Evolutionary conservation across 2,888 invertebrate genomes (phyloP), one percentile per base, ranked within the genome.

Genomic region (Nomada fucata): DNA sequence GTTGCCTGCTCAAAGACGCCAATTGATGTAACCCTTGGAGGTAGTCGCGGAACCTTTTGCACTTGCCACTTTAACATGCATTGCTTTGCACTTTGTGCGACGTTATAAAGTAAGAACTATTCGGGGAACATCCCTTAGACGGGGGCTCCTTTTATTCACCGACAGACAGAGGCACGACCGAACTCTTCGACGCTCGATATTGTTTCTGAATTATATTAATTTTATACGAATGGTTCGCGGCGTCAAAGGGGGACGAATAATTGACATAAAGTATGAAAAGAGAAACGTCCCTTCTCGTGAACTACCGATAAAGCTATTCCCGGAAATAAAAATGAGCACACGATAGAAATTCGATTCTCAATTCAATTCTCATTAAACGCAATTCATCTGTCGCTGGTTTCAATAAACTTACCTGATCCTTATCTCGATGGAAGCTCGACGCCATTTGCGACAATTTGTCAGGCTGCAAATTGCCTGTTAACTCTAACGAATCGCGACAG

Each of bases 1-100:
- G 60, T 44, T 15, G 52, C 44, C 42, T 10, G 63, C 64, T 73
- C 75, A 71, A 78, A 78, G 60, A 52, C 29, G 53, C 55, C 68
- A 47, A 67, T 59, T 44, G 3, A n/a, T 64, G n/a, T 55, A 53
- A 23, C n/a, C 42, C 26, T 36, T n/a, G 20, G n/a, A 47, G 53
- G 57, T 71, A 60, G 60, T 74, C 59, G 55, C 11, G 36, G 20
- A 57, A 74, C 53, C 64, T 44, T 60, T 44, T 23, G 15, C 52
- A 13, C 15, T 36, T 4, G 3, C 23, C 10, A 10, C 9, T 59
- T 60, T 53, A 60, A 20, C 57, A 57, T 65, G 29, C 15, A 61
- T 71, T 50, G 47, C 42, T 26, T 67, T 50, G 60, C 53, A 57
- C 59, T 79, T 65, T 47, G 67, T 53, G 55, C 26, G 5, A 11